Evolutionary conservation across 2,113 vertebrate genomes (phyloP), one percentile per base, ranked within the genome.

Genomic region (Aegithalos caudatus): DNA sequence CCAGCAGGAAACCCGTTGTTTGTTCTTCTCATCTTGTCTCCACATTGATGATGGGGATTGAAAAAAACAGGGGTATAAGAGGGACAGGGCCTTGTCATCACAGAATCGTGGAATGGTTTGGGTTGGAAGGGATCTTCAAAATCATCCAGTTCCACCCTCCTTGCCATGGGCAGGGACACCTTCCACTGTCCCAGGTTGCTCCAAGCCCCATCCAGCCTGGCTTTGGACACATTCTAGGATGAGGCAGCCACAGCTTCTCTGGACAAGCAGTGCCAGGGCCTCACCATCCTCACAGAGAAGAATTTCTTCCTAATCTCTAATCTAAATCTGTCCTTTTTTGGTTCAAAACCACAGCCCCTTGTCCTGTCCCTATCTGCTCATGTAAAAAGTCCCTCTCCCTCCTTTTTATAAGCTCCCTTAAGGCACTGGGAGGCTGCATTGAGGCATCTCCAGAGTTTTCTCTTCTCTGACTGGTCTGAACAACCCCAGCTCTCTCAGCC

Each of bases 201-300:
- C 25, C 40, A 61, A 61, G 14, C 2, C 17, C 6, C 1, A 0
- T 19, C n/a, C 17, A 61, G 0, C 3, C 17, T 27, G 24, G 2
- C 4, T 2, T 9, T 69, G 70, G 4, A 47, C 6, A 40, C 10
- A 47, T 31, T 3, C 29, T 47, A 21, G 14, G 47, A 54, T 89
- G 40, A 25, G 16, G 17, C 24, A 76, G 9, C 14, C 24, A 31
- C n/a, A 61, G 38, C 17, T 53, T 40, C 40, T 54, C n/a, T 61
- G 17, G 25, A 5, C 13, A 60, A 0, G 17, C 8, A 47, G 24
- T 74, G n/a, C 28, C n/a, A 40, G 20, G 14, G 20, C n/a, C 11
- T 81, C 38, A 0, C 0, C 16, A n/a, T 10, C 18, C 4, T 76
- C 29, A 2, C 10, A 42, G 25, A 12, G 7, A 69, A 19, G 14